Evolutionary conservation across 2,888 invertebrate genomes (phyloP).

Genomic region (Himalopsyche japonica): DNA sequence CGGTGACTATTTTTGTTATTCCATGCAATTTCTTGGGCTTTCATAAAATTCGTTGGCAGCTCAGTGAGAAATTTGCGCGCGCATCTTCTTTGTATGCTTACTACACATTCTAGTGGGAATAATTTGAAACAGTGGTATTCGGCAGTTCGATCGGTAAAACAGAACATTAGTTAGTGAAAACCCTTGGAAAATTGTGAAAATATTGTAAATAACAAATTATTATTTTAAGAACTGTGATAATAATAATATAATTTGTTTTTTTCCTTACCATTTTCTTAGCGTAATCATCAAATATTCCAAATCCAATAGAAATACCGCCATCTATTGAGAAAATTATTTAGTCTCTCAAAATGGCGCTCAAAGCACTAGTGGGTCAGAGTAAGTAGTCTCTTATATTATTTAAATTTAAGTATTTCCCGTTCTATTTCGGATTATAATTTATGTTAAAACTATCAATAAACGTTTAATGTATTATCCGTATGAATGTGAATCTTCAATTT

Average conservation of each 20-base stretch:
- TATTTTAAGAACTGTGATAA: too few relatives aligned
- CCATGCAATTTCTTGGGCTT: not conserved
- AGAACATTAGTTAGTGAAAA: too few relatives aligned
- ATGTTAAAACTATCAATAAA: not conserved
- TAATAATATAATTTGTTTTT: too few relatives aligned
- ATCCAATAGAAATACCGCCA: not conserved
- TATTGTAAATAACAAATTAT: too few relatives aligned
- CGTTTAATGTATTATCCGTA: not conserved
- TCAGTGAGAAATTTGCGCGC: slow-evolving; percentile 8
- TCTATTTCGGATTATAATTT: not conserved
- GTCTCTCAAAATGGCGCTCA: slow-evolving; percentile 76
- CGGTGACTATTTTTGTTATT: too few relatives aligned
- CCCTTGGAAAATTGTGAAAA: too few relatives aligned
- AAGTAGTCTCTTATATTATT: slow-evolving; percentile 54
- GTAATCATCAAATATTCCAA: not conserved
- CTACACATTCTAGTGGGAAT: slow-evolving; percentile 3
- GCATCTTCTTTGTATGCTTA: slow-evolving; percentile 20
- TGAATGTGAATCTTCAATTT: not conserved
- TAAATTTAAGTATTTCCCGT: not conserved
- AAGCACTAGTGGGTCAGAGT: slow-evolving; percentile 86
- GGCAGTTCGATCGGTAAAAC: not conserved
- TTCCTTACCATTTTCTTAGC: too few relatives aligned
- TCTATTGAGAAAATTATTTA: slow-evolving; percentile 8
- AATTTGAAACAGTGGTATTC: not conserved
- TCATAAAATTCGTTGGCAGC: not conserved